A percentile compares a stretch with the other conserved stretches of the same genome.
Conservation (phyloP, 2,113 vertebrate species). For the Bambusicola thoracicus region DNA sequence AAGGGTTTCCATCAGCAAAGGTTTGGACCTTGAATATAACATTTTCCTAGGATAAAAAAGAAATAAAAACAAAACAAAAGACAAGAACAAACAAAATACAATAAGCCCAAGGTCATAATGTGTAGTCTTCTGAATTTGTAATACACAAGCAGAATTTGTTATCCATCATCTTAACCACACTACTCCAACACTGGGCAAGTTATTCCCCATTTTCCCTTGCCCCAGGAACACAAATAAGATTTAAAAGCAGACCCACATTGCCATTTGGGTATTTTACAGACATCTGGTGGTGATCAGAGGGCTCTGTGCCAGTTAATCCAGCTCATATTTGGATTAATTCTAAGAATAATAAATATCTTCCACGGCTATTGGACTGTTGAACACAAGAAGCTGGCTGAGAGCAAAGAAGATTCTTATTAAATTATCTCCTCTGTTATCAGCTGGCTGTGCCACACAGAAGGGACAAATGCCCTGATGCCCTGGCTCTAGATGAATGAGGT, state of each 20-base stretch:
- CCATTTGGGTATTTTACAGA: conserved; percentile 52
- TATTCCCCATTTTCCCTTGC: background rate
- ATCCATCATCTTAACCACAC: background rate
- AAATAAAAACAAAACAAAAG: background rate
- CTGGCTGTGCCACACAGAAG: background rate
- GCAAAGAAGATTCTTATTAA: background rate
- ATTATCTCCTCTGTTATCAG: background rate
- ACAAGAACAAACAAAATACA: background rate
- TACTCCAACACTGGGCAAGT: background rate
- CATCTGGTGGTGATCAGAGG: conserved; percentile 58
- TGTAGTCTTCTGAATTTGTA: background rate
- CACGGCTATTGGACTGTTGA: background rate
- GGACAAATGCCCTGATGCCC: background rate
- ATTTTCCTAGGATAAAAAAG: background rate
- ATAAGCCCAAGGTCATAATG: background rate
- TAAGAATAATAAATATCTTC: conserved; percentile 46
- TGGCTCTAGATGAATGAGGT: background rate
- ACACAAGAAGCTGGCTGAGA: background rate
- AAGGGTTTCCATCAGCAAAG: background rate
- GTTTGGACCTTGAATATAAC: background rate
- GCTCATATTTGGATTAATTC: background rate
- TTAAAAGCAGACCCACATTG: background rate
- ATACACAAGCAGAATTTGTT: background rate
- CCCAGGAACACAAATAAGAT: conserved; percentile 32
- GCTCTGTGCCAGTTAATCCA: background rate